Percentiles rank a stretch among this genome's conserved stretches.
These are phyloP conservation scores for Labroides dimidiatus DNA, from an alignment of 2,797 vertebrate species.

Conservation along the genomic window DNA sequence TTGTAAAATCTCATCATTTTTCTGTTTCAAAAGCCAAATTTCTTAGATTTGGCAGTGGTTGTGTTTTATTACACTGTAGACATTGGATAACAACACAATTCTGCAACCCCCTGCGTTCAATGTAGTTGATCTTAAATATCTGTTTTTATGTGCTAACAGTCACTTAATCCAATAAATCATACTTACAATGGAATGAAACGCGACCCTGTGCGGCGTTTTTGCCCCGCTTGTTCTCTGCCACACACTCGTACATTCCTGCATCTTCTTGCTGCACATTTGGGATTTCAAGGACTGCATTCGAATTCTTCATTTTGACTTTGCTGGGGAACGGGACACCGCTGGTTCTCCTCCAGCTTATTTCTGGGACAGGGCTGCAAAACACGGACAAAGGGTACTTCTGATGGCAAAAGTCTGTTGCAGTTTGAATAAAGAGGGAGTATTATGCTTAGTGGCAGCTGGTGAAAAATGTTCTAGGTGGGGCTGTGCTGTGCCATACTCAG, in stretches of 20 bases:
- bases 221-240: conserved; percentile 93
- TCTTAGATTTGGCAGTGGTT: too few relatives aligned
- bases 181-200: conserved; percentile 93
- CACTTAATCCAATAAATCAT: too few relatives aligned
- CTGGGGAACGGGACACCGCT: conserved; percentile 91
- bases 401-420: too few relatives aligned
- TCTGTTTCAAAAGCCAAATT: too few relatives aligned
- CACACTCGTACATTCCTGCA: conserved; percentile 92
- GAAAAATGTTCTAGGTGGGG: too few relatives aligned
- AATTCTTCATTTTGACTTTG: conserved; percentile 91
- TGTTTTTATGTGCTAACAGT: too few relatives aligned
- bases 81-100: conserved; percentile 30
- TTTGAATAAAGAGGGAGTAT: too few relatives aligned
- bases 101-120: not conserved
- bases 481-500: too few relatives aligned
- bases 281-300: conserved; percentile 92
- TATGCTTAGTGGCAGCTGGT: too few relatives aligned
- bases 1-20: too few relatives aligned
- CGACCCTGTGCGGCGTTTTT: conserved; percentile 92
- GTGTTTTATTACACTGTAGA: conserved; percentile 4
- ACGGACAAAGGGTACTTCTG: conserved; percentile 50
- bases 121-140: too few relatives aligned
- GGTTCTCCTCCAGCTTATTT: conserved; percentile 94
- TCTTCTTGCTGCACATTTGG: conserved; percentile 95
- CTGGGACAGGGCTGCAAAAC: conserved; percentile 90